phyloP scores from a whole-genome alignment of 2,113 vertebrate species.

The Gasterosteus aculeatus region DNA sequence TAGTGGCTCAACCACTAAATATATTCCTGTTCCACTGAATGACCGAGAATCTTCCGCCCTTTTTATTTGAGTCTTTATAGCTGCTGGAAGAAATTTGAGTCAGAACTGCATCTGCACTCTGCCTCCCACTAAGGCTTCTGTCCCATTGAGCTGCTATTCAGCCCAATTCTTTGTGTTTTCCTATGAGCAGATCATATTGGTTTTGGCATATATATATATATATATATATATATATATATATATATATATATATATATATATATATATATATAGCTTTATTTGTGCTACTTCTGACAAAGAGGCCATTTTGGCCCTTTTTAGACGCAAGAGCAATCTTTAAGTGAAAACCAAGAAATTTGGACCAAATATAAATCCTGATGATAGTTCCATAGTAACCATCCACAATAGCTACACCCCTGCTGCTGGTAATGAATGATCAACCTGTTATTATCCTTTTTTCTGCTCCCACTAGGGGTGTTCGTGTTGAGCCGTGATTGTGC shows the following conservation, averaged over 20 bases:
- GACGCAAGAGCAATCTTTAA: slow-evolving; percentile 1
- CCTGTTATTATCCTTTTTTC: slow-evolving; percentile 56
- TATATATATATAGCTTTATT: slow-evolving; percentile 31
- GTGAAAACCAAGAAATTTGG: slow-evolving; percentile 10
- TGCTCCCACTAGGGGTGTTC: slow-evolving; percentile 33
- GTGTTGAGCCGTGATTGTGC: slow-evolving; percentile 24
- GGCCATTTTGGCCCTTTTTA: slow-evolving; percentile 17
- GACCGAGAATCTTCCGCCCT: slow-evolving; percentile 7
- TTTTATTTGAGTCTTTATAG: slow-evolving; percentile 21
- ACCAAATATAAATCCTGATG: slow-evolving; percentile 23
- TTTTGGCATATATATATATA: too few relatives aligned
- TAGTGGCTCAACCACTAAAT: not conserved
- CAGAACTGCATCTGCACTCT: slow-evolving; percentile 6
- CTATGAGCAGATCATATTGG: not conserved
- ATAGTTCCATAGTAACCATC: slow-evolving; percentile 20
- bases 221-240: too few relatives aligned
- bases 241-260: not conserved
- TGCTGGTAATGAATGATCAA: slow-evolving; percentile 48
- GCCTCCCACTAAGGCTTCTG: too few relatives aligned
- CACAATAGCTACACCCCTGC: slow-evolving; percentile 34
- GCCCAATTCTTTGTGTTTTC: slow-evolving; percentile 4
- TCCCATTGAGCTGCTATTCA: too few relatives aligned
- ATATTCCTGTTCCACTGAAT: not conserved
- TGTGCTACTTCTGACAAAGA: slow-evolving; percentile 25
- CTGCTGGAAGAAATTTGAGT: slow-evolving; percentile 1